Base-by-base conservation (phyloP, 2,113 vertebrate species). In the Trematomus loennbergii region DNA sequence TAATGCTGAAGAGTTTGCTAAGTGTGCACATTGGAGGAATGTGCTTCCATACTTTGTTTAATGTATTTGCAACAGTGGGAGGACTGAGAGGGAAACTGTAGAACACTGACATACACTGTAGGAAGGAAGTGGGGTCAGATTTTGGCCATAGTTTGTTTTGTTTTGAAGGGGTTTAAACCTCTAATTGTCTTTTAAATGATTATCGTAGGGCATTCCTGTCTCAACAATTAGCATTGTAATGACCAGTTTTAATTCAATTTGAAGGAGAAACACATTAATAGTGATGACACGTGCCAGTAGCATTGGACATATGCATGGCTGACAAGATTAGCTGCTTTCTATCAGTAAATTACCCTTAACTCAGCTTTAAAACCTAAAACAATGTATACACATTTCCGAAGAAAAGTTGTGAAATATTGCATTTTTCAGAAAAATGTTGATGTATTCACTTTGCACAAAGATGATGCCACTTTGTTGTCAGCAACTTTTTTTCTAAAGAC, bases 391-490 rank as follows among this genome's bases (percentile, higher is more conserved):
- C 29, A 46, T 55, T 57, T 57, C 58, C 40, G 49, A 17, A 57
- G 43, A 54, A 45, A 18, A 63, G 8, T 13, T 53, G 18, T 29
- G 22, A 62, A 65, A 78, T 46, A 22, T 36, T 68, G 73, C 69
- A 67, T 2, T 53, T 62, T 78, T 11, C 57, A 20, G 65, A 53
- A 67, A 77, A 68, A 15, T n/a, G 15, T 72, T 9, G 13, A 76
- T 57, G 15, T 81, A 71, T 57, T 79, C 65, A 53, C 57, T 40
- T 16, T 62, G 33, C 61, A 78, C 46, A 71, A 72, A 64, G 66
- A 68, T 73, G 33, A 83, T 75, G 72, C 50, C 58, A 79, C 82
- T 85, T 78, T 79, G 50, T 86, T 83, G 63, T 89, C 76, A 75
- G 75, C 64, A 69, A 75, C 13, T 82, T 86, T 78, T 82, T 73